Percentiles rank a stretch among this genome's conserved stretches.
These are phyloP conservation scores for Syngnathus rostellatus DNA, from an alignment of 2,797 vertebrate genomes.

Conservation along the genomic window DNA sequence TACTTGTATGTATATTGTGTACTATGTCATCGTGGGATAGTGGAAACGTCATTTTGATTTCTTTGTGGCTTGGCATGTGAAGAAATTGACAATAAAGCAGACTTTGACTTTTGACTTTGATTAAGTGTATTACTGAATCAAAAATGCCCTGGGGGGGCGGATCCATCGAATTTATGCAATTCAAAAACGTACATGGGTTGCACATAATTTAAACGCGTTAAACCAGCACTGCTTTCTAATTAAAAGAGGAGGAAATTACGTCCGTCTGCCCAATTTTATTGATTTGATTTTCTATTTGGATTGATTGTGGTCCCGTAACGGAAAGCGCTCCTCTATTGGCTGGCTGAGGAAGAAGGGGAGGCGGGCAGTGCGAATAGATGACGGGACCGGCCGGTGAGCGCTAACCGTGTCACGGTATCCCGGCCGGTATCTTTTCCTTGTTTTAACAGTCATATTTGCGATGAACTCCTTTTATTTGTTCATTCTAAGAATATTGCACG, in stretches of 20 bases:
- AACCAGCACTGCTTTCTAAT: no score
- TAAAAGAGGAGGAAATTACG: neutral
- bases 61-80: no score
- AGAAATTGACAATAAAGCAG: no score
- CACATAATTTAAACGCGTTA: no score
- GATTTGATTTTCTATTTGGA: neutral
- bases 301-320: slow-evolving; percentile 21
- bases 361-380: slow-evolving; percentile 48
- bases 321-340: slow-evolving; percentile 36
- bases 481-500: neutral
- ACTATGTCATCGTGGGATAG: no score
- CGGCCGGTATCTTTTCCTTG: neutral
- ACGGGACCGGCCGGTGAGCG: slow-evolving; percentile 17
- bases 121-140: neutral
- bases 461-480: neutral
- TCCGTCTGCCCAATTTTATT: neutral
- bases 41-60: no score
- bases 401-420: neutral
- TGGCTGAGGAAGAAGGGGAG: slow-evolving; percentile 29
- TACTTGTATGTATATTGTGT: no score
- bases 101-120: no score
- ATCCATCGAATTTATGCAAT: no score
- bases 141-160: no score
- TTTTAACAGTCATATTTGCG: neutral
- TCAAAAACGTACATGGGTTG: no score